Evolutionary conservation across 2,888 invertebrate species (phyloP).

Genomic region (Troides oblongomaculatus): DNA sequence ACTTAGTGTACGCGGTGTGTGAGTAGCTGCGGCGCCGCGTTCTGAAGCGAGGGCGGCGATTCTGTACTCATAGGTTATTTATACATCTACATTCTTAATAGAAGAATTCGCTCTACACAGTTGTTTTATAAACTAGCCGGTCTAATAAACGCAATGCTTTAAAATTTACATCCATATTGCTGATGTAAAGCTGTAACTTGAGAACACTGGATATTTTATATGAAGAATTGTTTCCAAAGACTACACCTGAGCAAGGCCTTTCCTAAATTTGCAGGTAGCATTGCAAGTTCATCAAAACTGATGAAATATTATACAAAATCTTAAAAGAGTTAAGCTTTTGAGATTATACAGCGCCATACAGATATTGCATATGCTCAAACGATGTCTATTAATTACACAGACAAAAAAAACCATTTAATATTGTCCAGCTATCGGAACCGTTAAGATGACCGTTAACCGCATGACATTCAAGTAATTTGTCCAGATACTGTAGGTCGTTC

Average conservation of each 20-base stretch:
- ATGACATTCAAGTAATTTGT: constrained; percentile 42
- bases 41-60: too few species aligned
- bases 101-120: too few species aligned
- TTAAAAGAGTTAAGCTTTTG: not conserved
- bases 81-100: too few species aligned
- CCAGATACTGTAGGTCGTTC: constrained; percentile 44
- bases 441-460: constrained; percentile 46
- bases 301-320: not conserved
- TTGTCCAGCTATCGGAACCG: constrained; percentile 32
- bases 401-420: not conserved
- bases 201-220: not conserved
- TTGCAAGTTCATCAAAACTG: too few species aligned
- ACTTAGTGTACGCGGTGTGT: too few species aligned
- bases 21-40: too few species aligned
- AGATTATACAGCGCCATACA: not conserved
- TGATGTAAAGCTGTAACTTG: not conserved
- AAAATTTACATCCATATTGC: not conserved
- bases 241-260: too few species aligned
- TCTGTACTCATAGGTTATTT: too few species aligned
- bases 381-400: not conserved
- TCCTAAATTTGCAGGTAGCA: too few species aligned
- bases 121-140: too few species aligned
- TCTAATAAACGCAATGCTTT: not conserved
- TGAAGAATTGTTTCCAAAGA: too few species aligned
- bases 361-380: not conserved